Evolutionary conservation across 2,888 invertebrate species (phyloP).

Genomic region (Drosophila setosimentum): DNA sequence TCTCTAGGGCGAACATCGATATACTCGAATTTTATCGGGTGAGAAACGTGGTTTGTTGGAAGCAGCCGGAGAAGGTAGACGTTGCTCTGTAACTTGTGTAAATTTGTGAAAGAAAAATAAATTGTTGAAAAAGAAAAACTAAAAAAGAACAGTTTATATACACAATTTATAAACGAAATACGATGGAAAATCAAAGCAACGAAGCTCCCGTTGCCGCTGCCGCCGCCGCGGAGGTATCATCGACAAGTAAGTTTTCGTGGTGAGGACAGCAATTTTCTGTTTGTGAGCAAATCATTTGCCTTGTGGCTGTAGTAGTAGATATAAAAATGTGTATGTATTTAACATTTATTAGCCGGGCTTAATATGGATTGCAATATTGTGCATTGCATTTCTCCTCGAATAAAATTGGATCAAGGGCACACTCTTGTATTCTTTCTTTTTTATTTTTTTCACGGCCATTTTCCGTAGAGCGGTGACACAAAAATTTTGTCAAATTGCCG

Average conservation of each 20-base stretch:
- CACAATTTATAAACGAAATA: constrained; percentile 71
- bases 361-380: constrained; percentile 22
- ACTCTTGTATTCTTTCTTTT: constrained; percentile 25
- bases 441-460: constrained; percentile 64
- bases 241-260: constrained; percentile 83
- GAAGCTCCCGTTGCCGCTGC: constrained; percentile 77
- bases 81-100: constrained; percentile 79
- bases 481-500: constrained; percentile 70
- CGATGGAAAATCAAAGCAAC: constrained; percentile 82
- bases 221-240: constrained; percentile 84
- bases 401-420: constrained; percentile 71
- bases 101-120: constrained; percentile 68
- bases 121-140: constrained; percentile 61
- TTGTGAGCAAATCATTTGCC: constrained; percentile 39
- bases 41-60: constrained; percentile 80
- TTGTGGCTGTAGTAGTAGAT: constrained; percentile 25
- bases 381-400: constrained; percentile 29
- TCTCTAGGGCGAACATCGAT: constrained; percentile 41
- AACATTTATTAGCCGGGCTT: constrained; percentile 44
- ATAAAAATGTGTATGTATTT: constrained; percentile 31
- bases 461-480: constrained; percentile 55
- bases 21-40: constrained; percentile 49
- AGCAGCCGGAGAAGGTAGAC: constrained; percentile 80
- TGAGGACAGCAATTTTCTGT: constrained; percentile 45
- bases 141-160: constrained; percentile 63